Evolutionary conservation across 2,113 vertebrate genomes (phyloP).

Genomic region (Climacteris rufus): DNA sequence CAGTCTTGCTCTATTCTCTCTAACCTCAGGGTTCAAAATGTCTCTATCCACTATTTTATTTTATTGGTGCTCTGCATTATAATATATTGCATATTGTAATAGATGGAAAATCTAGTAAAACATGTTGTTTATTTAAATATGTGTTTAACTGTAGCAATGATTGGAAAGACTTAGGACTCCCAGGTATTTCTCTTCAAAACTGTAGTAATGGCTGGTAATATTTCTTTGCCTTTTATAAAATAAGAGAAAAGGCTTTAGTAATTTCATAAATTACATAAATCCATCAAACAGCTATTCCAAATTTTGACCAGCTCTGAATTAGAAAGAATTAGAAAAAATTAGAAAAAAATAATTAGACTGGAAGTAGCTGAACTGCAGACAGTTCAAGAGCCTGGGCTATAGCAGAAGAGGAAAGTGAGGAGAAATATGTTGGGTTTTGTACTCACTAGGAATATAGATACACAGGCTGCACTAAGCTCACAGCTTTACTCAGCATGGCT

Average conservation of each 20-base stretch:
- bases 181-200: slow-evolving; percentile 1
- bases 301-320: not conserved
- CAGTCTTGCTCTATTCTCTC: not conserved
- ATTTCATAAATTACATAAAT: not conserved
- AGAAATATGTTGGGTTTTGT: not conserved
- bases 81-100: slow-evolving; percentile 10
- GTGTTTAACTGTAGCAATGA: slow-evolving; percentile 10
- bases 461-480: not conserved
- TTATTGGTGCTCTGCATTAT: slow-evolving; percentile 12
- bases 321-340: not conserved
- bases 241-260: not conserved
- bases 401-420: not conserved
- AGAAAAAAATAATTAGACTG: no score
- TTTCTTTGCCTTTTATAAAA: not conserved
- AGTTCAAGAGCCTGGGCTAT: not conserved
- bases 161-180: slow-evolving; percentile 19
- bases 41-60: not conserved
- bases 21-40: slow-evolving; percentile 58
- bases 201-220: not conserved
- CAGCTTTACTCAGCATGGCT: not conserved
- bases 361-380: not conserved
- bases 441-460: not conserved
- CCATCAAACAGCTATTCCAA: not conserved
- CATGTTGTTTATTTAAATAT: slow-evolving; percentile 32
- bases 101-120: slow-evolving; percentile 44